Evolutionary conservation across 2,113 vertebrate genomes (phyloP).

Genomic region (Xiphias gladius): DNA sequence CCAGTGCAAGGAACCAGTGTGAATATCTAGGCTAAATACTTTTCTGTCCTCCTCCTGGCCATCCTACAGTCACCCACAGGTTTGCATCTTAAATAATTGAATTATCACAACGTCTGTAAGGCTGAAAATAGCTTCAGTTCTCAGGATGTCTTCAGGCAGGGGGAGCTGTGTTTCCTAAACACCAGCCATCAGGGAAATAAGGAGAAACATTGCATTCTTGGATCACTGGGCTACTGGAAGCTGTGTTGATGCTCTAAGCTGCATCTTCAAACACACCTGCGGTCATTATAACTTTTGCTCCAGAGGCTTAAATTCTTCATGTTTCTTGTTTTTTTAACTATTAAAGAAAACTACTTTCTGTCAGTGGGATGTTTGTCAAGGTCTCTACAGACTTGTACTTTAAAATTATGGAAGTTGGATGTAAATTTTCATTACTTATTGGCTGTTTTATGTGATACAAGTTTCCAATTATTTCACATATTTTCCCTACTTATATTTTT

Average conservation of each 20-base stretch:
- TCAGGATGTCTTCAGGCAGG: conserved; percentile 32
- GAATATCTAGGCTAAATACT: conserved; percentile 6
- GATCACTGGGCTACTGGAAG: neutral
- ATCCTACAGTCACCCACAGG: neutral
- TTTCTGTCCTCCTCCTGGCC: neutral
- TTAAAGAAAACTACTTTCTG: neutral
- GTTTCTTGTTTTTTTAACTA: conserved; percentile 24
- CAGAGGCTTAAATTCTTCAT: conserved; percentile 23
- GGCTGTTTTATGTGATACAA: no score
- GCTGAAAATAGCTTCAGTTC: conserved; percentile 47
- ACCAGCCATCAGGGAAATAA: conserved; percentile 20
- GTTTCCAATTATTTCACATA: no score
- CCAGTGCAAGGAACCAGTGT: neutral
- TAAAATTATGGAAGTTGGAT: neutral
- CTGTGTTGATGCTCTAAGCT: neutral
- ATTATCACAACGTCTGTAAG: conserved; percentile 32
- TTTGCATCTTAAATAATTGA: conserved; percentile 61
- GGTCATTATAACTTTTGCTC: neutral
- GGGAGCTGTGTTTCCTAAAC: conserved; percentile 32
- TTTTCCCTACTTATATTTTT: no score
- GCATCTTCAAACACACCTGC: conserved; percentile 10
- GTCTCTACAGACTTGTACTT: neutral
- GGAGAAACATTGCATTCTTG: neutral
- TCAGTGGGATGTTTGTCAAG: neutral
- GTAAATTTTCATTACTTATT: no score